These are phyloP conservation scores for Pomacea canaliculata DNA, from an alignment of 2,888 invertebrate species.

Conservation along the genomic window DNA sequence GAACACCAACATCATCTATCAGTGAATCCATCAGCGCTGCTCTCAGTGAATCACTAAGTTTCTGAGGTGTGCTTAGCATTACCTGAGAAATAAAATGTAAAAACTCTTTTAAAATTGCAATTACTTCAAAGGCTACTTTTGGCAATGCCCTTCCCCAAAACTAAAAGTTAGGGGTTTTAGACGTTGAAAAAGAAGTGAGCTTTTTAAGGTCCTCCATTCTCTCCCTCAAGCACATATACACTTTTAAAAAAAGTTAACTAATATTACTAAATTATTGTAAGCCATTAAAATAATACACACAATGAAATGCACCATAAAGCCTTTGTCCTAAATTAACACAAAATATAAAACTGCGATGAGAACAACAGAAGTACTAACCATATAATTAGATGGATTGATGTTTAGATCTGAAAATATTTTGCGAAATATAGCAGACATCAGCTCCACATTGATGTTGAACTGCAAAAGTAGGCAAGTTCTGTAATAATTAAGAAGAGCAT, in stretches of 20 bases:
- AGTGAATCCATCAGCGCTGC: constrained; percentile 70
- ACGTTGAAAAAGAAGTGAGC: too few species aligned
- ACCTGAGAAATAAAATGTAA: constrained; percentile 47
- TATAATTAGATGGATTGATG: constrained; percentile 71
- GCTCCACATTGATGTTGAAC: constrained; percentile 65
- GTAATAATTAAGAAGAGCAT: too few species aligned
- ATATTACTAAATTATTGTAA: too few species aligned
- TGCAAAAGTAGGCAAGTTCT: constrained; percentile 38
- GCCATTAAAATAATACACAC: too few species aligned
- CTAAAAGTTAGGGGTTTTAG: neutral
- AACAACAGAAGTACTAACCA: constrained; percentile 59
- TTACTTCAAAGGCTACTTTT: too few species aligned
- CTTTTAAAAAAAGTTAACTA: too few species aligned
- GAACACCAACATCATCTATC: constrained; percentile 69
- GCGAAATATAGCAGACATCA: constrained; percentile 71
- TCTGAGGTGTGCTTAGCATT: constrained; percentile 72
- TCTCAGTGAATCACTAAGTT: constrained; percentile 70
- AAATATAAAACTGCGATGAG: too few species aligned
- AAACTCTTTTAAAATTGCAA: too few species aligned
- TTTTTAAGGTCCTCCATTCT: too few species aligned
- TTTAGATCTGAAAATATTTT: constrained; percentile 73
- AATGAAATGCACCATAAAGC: neutral
- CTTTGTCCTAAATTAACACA: too few species aligned
- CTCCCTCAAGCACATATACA: too few species aligned
- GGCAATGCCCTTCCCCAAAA: too few species aligned